Evolutionary conservation across 2,888 invertebrate genomes (phyloP).

Genomic region (Toxonevra muliebris): DNA sequence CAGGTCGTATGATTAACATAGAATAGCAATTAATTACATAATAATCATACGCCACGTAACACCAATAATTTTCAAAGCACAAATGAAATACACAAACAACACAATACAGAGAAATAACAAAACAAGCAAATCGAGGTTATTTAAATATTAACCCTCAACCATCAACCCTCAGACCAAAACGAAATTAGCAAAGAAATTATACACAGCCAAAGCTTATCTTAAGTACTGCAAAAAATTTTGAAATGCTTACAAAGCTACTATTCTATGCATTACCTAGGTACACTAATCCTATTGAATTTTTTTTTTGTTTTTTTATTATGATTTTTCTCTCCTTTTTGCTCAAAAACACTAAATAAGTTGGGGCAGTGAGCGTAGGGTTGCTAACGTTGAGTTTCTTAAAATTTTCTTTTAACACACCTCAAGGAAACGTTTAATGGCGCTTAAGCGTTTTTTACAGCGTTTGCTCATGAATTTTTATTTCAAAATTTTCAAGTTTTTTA

Average conservation of each 20-base stretch:
- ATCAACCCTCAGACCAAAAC: too few relatives aligned
- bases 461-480: conserved; percentile 44
- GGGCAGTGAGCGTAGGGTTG: too few relatives aligned
- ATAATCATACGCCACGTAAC: conserved; percentile 48
- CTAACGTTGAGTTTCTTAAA: too few relatives aligned
- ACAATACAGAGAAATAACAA: conserved; percentile 19
- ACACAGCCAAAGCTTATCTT: too few relatives aligned
- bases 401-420: too few relatives aligned
- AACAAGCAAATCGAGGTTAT: background rate
- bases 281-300: too few relatives aligned
- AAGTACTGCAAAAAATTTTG: too few relatives aligned
- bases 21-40: conserved; percentile 51
- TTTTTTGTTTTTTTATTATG: too few relatives aligned
- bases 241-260: background rate
- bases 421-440: conserved; percentile 47
- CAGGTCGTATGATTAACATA: conserved; percentile 31
- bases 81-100: conserved; percentile 1
- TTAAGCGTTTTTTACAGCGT: conserved; percentile 41
- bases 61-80: conserved; percentile 21
- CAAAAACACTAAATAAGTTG: background rate
- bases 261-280: too few relatives aligned
- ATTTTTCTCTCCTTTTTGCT: too few relatives aligned
- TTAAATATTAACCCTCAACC: too few relatives aligned
- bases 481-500: conserved; percentile 27
- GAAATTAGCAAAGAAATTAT: too few relatives aligned